These are phyloP conservation scores for Mellivora capensis DNA, from an alignment of 2,113 vertebrate species.

Conservation along the genomic window DNA sequence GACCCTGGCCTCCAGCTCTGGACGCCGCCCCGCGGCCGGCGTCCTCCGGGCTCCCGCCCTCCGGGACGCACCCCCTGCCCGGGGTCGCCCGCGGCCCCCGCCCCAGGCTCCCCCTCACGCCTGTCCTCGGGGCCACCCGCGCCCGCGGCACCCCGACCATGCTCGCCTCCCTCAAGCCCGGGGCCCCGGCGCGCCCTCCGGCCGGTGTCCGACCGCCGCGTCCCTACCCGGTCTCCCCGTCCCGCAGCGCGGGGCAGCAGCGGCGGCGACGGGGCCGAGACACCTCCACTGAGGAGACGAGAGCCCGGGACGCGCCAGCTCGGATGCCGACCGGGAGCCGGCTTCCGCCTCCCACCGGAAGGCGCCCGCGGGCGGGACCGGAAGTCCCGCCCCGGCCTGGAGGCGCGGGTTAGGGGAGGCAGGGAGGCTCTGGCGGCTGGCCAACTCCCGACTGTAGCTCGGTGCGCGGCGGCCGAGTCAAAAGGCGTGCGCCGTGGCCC, in stretches of 20 bases:
- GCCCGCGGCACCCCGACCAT: background rate
- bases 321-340: background rate
- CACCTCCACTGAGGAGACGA: background rate
- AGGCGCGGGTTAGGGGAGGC: fast-evolving
- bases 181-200: background rate
- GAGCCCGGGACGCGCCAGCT: background rate
- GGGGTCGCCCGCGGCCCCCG: background rate
- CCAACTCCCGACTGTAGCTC: too few relatives aligned
- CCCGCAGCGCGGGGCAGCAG: background rate
- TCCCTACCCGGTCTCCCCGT: conserved; percentile 10
- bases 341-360: conserved; percentile 61
- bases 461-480: too few relatives aligned
- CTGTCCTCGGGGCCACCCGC: background rate
- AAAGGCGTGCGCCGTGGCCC: too few relatives aligned
- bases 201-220: background rate
- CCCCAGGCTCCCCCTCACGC: background rate
- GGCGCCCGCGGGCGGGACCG: background rate
- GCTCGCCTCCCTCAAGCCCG: background rate
- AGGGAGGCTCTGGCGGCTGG: fast-evolving
- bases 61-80: too few relatives aligned
- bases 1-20: too few relatives aligned
- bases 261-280: background rate
- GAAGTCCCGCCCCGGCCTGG: conserved; percentile 60
- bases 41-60: too few relatives aligned
- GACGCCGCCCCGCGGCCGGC: background rate